phyloP scores from a whole-genome alignment of 2,113 vertebrate genomes.

The Panthera leo region DNA sequence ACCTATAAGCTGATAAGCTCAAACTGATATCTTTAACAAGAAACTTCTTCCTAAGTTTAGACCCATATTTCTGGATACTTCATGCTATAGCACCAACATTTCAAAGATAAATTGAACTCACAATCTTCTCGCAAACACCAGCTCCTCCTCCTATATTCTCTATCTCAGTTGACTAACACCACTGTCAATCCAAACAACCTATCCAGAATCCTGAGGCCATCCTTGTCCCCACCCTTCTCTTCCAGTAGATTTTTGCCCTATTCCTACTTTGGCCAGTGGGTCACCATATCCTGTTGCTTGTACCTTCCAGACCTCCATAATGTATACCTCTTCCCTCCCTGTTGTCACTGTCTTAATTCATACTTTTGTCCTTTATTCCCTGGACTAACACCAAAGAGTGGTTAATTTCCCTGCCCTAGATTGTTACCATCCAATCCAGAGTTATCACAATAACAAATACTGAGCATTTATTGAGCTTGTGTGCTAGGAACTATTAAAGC shows the following conservation, averaged over 20 bases:
- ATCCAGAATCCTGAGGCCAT: background rate
- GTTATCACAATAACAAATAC: background rate
- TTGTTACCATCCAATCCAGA: background rate
- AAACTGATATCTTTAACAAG: background rate
- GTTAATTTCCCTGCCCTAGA: background rate
- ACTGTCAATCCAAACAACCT: background rate
- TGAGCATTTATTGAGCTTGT: background rate
- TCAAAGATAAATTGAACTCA: background rate
- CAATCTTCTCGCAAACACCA: background rate
- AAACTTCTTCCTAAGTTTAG: background rate
- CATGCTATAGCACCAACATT: too few relatives aligned
- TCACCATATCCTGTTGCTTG: too few relatives aligned
- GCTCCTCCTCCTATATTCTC: background rate
- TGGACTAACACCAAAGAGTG: background rate
- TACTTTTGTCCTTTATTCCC: too few relatives aligned
- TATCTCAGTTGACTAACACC: background rate
- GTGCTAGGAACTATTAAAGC: background rate
- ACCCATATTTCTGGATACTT: accelerated
- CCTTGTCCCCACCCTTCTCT: background rate
- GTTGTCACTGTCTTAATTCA: background rate
- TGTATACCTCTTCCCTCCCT: background rate
- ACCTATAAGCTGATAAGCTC: background rate
- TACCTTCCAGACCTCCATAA: background rate
- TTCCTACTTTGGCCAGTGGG: too few relatives aligned
- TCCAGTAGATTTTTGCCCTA: background rate